A percentile compares a stretch with the other conserved stretches of the same genome.
These are phyloP conservation scores for Altica lythri DNA, from an alignment of 2,888 invertebrate species.

Conservation along the genomic window DNA sequence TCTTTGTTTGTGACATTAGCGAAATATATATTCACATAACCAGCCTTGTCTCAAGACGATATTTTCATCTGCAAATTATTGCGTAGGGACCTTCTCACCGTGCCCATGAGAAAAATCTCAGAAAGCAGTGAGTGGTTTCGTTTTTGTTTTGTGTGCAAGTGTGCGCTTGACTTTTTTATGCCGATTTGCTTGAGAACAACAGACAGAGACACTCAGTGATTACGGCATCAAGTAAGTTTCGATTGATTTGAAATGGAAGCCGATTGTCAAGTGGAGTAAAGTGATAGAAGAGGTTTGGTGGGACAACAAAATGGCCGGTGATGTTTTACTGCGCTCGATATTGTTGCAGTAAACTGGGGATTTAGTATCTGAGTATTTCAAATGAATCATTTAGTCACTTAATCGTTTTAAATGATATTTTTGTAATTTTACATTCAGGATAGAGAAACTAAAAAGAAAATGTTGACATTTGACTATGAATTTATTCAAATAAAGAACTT, in stretches of 20 bases:
- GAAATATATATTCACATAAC: neutral
- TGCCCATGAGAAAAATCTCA: neutral
- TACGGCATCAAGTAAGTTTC: constrained; percentile 23
- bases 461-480: no score
- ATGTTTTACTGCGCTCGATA: constrained; percentile 17
- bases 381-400: neutral
- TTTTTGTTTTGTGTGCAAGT: constrained; percentile 9
- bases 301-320: constrained; percentile 27
- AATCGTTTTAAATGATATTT: no score
- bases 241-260: constrained; percentile 3
- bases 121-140: constrained; percentile 4
- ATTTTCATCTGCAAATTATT: constrained; percentile 3
- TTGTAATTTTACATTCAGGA: no score
- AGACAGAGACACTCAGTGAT: neutral
- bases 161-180: constrained; percentile 2
- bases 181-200: constrained; percentile 7
- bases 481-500: no score
- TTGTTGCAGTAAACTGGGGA: constrained; percentile 23
- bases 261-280: neutral
- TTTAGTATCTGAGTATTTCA: constrained; percentile 5
- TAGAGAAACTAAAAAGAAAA: no score
- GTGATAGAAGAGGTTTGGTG: constrained; percentile 11
- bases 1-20: constrained; percentile 25
- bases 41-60: neutral
- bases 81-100: neutral